A percentile compares a stretch with the other conserved stretches of the same genome.
Evolutionary conservation across 1,140 invertebrate genomes (phyloP).

Genomic region (Telenomus remus): DNA sequence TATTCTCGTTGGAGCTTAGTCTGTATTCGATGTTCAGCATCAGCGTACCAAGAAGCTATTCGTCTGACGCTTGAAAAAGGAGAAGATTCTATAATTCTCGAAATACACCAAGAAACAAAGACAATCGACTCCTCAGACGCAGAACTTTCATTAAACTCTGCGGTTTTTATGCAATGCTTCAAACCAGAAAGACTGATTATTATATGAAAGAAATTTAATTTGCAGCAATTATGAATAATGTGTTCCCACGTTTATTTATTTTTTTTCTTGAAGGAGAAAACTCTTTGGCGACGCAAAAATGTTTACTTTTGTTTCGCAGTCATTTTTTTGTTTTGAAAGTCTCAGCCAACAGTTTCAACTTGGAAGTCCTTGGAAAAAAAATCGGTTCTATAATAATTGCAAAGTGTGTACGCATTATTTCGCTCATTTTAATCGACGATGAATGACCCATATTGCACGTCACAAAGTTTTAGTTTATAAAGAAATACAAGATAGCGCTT

Average conservation of each 20-base stretch:
- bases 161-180: conserved; percentile 45
- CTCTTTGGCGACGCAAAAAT: background rate
- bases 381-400: conserved; percentile 21
- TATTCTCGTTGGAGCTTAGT: conserved; percentile 52
- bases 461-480: conserved; percentile 21
- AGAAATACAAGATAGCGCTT: conserved; percentile 25
- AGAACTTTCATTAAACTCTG: conserved; percentile 48
- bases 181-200: conserved; percentile 33
- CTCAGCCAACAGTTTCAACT: no score
- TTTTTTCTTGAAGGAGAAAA: conserved; percentile 43
- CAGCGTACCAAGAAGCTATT: conserved; percentile 47
- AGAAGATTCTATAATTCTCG: conserved; percentile 44
- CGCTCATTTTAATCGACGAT: conserved; percentile 38
- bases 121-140: conserved; percentile 41
- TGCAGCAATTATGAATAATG: conserved; percentile 42
- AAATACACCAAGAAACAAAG: conserved; percentile 34
- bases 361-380: background rate
- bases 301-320: no score
- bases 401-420: conserved; percentile 29
- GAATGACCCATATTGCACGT: conserved; percentile 41
- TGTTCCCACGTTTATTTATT: conserved; percentile 23
- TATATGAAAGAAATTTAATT: conserved; percentile 57
- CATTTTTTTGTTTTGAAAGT: no score
- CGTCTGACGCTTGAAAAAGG: conserved; percentile 50
- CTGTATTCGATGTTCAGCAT: conserved; percentile 48